Base-by-base conservation (phyloP, 2,113 vertebrate genomes). In the Lagopus leucura region DNA sequence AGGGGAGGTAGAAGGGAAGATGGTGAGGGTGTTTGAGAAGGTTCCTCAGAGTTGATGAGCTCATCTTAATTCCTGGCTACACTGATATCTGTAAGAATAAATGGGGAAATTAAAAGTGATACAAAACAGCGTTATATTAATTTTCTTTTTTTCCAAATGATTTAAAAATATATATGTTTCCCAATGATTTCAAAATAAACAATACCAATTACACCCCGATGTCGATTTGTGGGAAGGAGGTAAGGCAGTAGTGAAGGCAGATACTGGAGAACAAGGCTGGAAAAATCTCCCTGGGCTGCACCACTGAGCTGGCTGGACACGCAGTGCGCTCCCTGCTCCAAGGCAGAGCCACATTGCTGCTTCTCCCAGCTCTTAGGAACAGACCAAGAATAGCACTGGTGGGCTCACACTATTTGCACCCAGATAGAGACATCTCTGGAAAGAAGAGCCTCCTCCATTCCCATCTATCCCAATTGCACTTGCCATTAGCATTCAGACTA, bases 331-430 rank as follows among this genome's bases (percentile, higher is more conserved):
- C 16, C 54, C 48, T 0, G 0, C 21, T 48, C 55, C 16, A 11
- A 63, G n/a, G 48, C 47, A 48, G 30, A 45, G 24, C 34, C 42
- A 48, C 0, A 0, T 54, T 72, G 13, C 40, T 52, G 24, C 66
- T 95, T 74, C 85, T 85, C 25, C 14, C 27, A 74, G 45, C 16
- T 22, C 34, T 28, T 57, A 61, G 40, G 32, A 92, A 3, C 21
- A 38, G 93, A 92, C 75, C 36, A 36, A 81, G 48, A 48, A 75
- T 63, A 8, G 81, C 36, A 20, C 84, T 77, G 47, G 38, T 87
- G 71, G 34, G 52, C 85, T 94, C 75, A 77, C 61, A 77, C 32
- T 34, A 75, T 7, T 92, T 82, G 90, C 72, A 86, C 72, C 67
- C 42, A 64, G 57, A 36, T 61, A 63, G 48, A 82, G 69, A 36